Evolutionary conservation across 2,113 vertebrate genomes (phyloP).

Genomic region (Cichladusa arquata): DNA sequence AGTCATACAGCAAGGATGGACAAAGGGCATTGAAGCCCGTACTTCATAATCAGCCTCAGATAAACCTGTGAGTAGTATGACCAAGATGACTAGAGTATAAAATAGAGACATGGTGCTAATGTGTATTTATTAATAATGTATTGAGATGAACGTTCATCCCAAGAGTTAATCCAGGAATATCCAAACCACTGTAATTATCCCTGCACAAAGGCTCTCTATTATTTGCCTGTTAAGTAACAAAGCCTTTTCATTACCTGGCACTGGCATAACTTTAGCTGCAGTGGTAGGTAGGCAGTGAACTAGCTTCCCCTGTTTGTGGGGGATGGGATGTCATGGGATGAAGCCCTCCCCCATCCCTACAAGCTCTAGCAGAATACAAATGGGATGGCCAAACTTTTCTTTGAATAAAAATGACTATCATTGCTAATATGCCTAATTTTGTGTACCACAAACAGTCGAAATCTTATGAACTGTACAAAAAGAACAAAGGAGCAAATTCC

Average conservation of each 20-base stretch:
- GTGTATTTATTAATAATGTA: constrained; percentile 54
- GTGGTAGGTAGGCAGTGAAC: constrained; percentile 17
- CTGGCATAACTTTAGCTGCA: constrained; percentile 41
- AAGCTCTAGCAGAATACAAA: background rate
- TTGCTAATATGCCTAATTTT: background rate
- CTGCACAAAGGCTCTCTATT: constrained; percentile 41
- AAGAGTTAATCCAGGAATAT: constrained; percentile 55
- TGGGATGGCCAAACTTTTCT: background rate
- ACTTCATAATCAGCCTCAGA: background rate
- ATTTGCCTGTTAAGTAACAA: constrained; percentile 47
- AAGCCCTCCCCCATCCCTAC: background rate
- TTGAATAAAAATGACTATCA: background rate
- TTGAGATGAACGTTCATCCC: background rate
- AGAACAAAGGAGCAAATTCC: constrained; percentile 6
- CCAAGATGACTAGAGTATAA: background rate
- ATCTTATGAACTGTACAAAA: background rate
- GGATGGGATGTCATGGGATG: background rate
- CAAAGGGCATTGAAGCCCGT: constrained; percentile 22
- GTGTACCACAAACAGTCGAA: constrained; percentile 6
- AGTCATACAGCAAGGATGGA: background rate
- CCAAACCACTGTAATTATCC: constrained; percentile 41
- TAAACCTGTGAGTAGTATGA: background rate
- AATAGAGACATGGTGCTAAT: constrained; percentile 5
- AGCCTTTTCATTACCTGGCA: constrained; percentile 51
- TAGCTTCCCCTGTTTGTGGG: constrained; percentile 15